Evolutionary conservation across 2,888 invertebrate genomes (phyloP).

Genomic region (Pterobdella sp.): DNA sequence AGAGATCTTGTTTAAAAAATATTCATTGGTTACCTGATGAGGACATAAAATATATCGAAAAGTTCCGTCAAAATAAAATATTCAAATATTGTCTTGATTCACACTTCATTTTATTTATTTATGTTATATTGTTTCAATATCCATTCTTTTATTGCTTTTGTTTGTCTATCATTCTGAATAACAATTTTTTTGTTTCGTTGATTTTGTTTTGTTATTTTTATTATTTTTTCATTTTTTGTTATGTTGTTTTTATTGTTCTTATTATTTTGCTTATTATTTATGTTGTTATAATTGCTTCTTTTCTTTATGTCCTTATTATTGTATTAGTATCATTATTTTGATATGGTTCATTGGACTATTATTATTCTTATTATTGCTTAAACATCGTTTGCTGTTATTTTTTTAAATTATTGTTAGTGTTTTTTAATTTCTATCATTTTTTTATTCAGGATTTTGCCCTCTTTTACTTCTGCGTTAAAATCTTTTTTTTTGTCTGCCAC

Average conservation of each 20-base stretch:
- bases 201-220: neutral
- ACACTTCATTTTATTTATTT: neutral
- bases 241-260: neutral
- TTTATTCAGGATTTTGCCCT: no score
- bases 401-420: no score
- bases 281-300: neutral
- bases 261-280: neutral
- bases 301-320: neutral
- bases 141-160: neutral
- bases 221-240: neutral
- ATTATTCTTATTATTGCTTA: no score
- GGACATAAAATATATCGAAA: no score
- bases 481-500: no score
- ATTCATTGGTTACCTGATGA: no score
- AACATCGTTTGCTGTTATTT: no score
- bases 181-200: neutral
- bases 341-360: no score
- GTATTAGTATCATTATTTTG: neutral
- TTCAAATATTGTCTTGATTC: no score
- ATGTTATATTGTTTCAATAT: neutral
- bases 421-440: no score
- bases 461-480: no score
- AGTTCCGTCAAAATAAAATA: no score
- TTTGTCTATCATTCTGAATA: neutral
- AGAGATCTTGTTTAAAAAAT: neutral